Evolutionary conservation across 2,113 vertebrate genomes (phyloP).

Genomic region (Nanorana parkeri): DNA sequence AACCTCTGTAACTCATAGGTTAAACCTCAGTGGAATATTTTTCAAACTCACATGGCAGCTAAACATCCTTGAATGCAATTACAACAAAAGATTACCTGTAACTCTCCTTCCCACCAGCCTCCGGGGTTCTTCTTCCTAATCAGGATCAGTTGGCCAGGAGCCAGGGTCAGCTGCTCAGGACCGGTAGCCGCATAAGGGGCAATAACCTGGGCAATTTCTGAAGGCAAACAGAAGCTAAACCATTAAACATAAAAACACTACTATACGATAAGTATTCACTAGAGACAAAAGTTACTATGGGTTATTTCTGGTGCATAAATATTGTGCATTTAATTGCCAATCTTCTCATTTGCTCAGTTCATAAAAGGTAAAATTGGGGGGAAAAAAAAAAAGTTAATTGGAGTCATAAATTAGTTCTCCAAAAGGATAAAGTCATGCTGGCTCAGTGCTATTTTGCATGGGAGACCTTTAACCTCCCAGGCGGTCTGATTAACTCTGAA

Average conservation of each 20-base stretch:
- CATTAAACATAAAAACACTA: not conserved
- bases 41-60: too few relatives aligned
- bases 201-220: constrained; percentile 98
- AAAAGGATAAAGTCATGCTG: too few relatives aligned
- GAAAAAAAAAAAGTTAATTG: too few relatives aligned
- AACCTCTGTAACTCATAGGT: too few relatives aligned
- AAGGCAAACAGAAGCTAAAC: not conserved
- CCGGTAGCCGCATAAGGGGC: constrained; percentile 94
- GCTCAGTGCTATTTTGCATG: too few relatives aligned
- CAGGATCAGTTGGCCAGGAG: constrained; percentile 94
- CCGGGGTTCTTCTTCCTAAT: constrained; percentile 97
- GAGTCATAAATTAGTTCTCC: too few relatives aligned
- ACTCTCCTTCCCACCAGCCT: constrained; percentile 99
- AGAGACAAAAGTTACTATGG: not conserved
- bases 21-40: too few relatives aligned
- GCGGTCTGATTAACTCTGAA: too few relatives aligned
- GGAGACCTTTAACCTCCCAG: too few relatives aligned
- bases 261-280: not conserved
- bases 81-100: constrained; percentile 79
- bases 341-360: too few relatives aligned
- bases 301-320: not conserved
- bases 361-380: too few relatives aligned
- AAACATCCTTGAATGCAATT: too few relatives aligned
- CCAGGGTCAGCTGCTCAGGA: constrained; percentile 93
- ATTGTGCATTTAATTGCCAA: not conserved